These are phyloP conservation scores for Aphelinus certus DNA, from an alignment of 1,140 invertebrate genomes.

Conservation along the genomic window DNA sequence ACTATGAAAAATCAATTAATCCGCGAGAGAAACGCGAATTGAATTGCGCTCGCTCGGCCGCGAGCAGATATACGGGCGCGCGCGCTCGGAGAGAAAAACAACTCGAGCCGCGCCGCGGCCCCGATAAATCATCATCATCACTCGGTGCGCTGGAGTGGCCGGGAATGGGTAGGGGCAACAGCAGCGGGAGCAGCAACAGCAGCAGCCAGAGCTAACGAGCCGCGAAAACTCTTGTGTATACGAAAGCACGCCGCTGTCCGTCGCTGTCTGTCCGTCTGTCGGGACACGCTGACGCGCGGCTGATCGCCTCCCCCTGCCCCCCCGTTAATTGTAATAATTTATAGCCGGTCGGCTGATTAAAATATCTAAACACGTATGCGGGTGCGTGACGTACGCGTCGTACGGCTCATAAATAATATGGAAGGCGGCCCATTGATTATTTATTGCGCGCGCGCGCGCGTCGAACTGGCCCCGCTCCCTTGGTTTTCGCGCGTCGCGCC, in stretches of 20 bases:
- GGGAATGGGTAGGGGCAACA: too few species aligned
- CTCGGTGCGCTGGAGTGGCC: neutral
- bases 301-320: constrained; percentile 15
- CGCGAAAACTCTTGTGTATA: too few species aligned
- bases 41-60: too few species aligned
- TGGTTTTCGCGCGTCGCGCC: too few species aligned
- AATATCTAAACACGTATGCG: constrained; percentile 59
- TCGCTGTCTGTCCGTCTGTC: too few species aligned
- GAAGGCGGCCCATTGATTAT: constrained; percentile 59
- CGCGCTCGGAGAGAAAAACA: too few species aligned
- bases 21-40: constrained; percentile 5
- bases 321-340: constrained; percentile 62
- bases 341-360: constrained; percentile 62
- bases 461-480: constrained; percentile 37
- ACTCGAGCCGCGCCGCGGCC: neutral
- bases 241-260: constrained; percentile 3
- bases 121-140: constrained; percentile 45
- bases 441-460: constrained; percentile 54
- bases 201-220: neutral
- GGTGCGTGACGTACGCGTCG: constrained; percentile 40
- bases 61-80: too few species aligned
- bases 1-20: constrained; percentile 37
- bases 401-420: constrained; percentile 62
- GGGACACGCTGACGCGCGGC: constrained; percentile 28
- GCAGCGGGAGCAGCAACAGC: constrained; percentile 1